Percentiles rank a stretch among this genome's conserved stretches.
Evolutionary conservation across 2,113 vertebrate genomes (phyloP).

Genomic region (Cephalopholis sonnerati): DNA sequence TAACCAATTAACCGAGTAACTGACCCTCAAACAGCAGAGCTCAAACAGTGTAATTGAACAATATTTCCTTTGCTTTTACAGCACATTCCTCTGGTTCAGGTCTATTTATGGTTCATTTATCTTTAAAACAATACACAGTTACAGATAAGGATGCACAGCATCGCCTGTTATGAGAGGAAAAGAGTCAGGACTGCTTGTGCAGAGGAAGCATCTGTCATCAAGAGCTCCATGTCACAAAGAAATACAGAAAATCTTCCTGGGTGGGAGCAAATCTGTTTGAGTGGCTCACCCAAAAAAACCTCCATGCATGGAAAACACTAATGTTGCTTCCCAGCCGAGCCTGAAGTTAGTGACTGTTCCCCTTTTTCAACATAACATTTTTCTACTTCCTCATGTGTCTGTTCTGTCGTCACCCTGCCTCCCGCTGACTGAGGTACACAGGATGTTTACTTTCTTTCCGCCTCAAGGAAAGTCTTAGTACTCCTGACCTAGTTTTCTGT

Average conservation of each 20-base stretch:
- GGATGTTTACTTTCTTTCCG: conserved; percentile 75
- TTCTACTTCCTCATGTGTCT: conserved; percentile 23
- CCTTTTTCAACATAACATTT: conserved; percentile 12
- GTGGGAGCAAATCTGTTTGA: background rate
- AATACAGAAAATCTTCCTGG: background rate
- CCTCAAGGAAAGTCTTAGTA: conserved; percentile 71
- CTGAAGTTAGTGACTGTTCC: conserved; percentile 1
- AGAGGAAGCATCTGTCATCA: background rate
- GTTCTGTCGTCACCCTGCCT: conserved; percentile 51
- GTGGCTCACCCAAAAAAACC: conserved; percentile 5
- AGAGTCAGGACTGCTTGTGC: background rate
- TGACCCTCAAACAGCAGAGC: background rate
- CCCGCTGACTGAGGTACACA: conserved; percentile 72
- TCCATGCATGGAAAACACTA: background rate
- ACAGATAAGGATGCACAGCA: background rate
- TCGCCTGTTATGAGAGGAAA: background rate
- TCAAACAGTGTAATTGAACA: background rate
- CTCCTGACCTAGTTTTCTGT: conserved; percentile 80
- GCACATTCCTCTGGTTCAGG: background rate
- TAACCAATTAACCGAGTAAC: background rate
- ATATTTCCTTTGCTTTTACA: conserved; percentile 1
- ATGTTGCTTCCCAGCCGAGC: background rate
- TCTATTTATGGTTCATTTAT: conserved; percentile 7
- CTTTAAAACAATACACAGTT: conserved; percentile 2
- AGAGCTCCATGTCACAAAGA: background rate